phyloP scores from a whole-genome alignment of 2,888 invertebrate genomes.

The Petrophora chlorosata region DNA sequence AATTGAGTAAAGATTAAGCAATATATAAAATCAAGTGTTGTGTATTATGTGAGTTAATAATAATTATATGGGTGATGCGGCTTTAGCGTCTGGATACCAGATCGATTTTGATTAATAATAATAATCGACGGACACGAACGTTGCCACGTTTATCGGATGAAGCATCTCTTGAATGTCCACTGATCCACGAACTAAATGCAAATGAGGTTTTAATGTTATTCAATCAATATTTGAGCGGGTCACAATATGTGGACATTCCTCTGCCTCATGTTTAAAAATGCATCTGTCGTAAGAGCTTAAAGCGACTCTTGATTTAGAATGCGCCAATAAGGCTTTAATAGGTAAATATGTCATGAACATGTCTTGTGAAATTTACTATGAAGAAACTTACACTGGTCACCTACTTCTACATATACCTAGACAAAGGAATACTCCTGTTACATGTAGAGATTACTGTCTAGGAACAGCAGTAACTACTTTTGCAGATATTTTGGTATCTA shows the following conservation, averaged over 20 bases:
- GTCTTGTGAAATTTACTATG: constrained; percentile 26
- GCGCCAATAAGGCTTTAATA: constrained; percentile 29
- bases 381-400: constrained; percentile 1
- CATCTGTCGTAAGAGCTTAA: constrained; percentile 33
- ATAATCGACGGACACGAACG: too few relatives aligned
- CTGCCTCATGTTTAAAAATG: constrained; percentile 10
- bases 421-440: background rate
- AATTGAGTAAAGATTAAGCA: too few relatives aligned
- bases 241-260: constrained; percentile 5
- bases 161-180: too few relatives aligned
- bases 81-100: too few relatives aligned
- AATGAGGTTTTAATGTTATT: background rate
- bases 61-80: too few relatives aligned
- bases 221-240: background rate
- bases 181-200: too few relatives aligned
- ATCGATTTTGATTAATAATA: too few relatives aligned
- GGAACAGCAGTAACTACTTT: background rate
- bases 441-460: background rate
- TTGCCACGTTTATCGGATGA: too few relatives aligned
- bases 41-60: too few relatives aligned
- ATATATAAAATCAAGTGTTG: too few relatives aligned
- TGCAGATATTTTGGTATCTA: background rate
- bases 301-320: constrained; percentile 27
- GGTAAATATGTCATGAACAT: constrained; percentile 32
- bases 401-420: background rate